These are phyloP conservation scores for Lasioglossum zephyrum DNA, from an alignment of 2,888 invertebrate genomes.

Conservation along the genomic window DNA sequence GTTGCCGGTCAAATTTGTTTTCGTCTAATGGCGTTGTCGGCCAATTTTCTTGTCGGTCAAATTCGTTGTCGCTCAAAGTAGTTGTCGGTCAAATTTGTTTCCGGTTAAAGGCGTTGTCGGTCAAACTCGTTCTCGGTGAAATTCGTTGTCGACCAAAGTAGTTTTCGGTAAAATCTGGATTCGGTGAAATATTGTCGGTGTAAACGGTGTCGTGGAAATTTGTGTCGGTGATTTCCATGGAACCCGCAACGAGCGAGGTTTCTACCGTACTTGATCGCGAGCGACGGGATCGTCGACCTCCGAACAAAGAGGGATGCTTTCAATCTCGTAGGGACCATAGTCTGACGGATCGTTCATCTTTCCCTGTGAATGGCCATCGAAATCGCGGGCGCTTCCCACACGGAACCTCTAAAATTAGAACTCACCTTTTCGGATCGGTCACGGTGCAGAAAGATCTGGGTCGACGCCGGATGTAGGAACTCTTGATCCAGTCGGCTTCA, in stretches of 20 bases:
- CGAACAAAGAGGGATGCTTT: not conserved
- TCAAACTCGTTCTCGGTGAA: no score
- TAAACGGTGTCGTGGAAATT: no score
- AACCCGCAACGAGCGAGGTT: not conserved
- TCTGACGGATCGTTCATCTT: conserved; percentile 3
- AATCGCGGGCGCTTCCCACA: not conserved
- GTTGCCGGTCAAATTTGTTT: no score
- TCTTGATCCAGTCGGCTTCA: conserved; percentile 90
- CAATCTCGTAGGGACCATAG: not conserved
- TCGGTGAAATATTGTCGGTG: no score
- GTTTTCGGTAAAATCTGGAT: no score
- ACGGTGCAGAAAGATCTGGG: conserved; percentile 91
- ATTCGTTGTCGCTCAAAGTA: no score
- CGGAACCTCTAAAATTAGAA: not conserved
- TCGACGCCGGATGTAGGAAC: conserved; percentile 92
- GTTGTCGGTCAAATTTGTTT: no score
- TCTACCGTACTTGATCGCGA: not conserved
- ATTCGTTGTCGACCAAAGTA: no score
- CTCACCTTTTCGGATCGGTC: conserved; percentile 88
- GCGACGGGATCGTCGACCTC: not conserved
- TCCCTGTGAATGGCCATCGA: not conserved
- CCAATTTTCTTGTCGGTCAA: no score
- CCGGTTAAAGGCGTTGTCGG: no score
- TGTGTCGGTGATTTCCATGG: no score
- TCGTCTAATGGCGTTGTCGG: no score